Evolutionary conservation across 2,888 invertebrate genomes (phyloP), one percentile per base, ranked within the genome.

Genomic region (Lordiphosa andalusiaca): DNA sequence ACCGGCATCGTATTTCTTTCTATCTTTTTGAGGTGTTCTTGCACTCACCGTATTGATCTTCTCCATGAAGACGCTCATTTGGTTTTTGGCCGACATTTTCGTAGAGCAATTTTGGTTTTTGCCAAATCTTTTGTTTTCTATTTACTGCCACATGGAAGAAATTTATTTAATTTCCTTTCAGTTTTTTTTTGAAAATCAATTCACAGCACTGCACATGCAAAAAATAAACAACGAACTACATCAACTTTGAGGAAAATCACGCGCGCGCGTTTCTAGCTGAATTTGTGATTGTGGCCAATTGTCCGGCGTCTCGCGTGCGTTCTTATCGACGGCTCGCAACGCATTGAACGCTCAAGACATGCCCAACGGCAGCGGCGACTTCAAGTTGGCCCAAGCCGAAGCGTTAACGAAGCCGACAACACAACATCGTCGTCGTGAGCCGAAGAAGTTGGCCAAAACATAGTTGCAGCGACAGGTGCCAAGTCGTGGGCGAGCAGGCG

Each of bases 1-100:
- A 19, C 19, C 19, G 19, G 19, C 19, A 19, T 19, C 19, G 0
- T 19, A 19, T 19, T 19, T 19, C 19, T 3, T 19, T 4, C 3
- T 19, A 19, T 19, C 19, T 19, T 19, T 19, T 19, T 19, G 19
- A 3, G 23, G 7, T 12, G 10, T 7, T 4, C 3, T n/a, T 4
- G 0, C 37, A 92, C 93, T 91, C 90, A 93, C 93, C 93, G 93
- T 92, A 90, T 93, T 93, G 86, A 94, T 92, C 91, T 94, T 94
- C 89, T 93, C 93, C 91, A 94, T 92, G 86, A 94, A 91, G 85
- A 93, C 93, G 75, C 91, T 91, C 84, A 94, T 92, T 88, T 94
- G 93, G 84, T 93, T 93, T 90, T 92, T 93, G 88, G 92, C 92
- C 90, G 93, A 93, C 93, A 94, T 92, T 76, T 74, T 86, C 53